Base-by-base conservation (phyloP, 2,888 invertebrate genomes). In the Harpalus rufipes region DNA sequence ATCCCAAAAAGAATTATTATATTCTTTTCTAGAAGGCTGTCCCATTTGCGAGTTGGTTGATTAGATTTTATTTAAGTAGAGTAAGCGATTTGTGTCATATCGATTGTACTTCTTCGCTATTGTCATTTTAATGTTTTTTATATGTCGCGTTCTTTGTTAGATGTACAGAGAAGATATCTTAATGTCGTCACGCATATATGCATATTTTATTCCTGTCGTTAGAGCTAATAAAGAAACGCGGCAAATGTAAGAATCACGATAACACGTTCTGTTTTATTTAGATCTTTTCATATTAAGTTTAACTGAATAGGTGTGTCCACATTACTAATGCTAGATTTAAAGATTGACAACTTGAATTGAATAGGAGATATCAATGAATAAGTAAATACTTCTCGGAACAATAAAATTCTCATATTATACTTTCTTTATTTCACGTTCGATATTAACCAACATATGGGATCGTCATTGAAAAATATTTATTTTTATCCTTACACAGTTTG, bases 131-230 rank as follows among this genome's bases (percentile, higher is more conserved):
- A 63, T 39, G 63, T 56, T 51, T 81, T 81, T 81, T 81, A 14
- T 61, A 81, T 81, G 59, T 79, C 81, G 65, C 68, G 51, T 81
- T 81, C 81, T 81, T 81, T 25, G 25, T 65, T 81, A 81, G 81
- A 81, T 81, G 61, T 81, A 81, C 65, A 21, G 65, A 41, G 65
- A 65, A 81, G 81, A 81, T 81, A 81, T 81, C 81, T 81, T 65
- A 81, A 81, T 81, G 81, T 65, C 51, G 81, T 81, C 81, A 81
- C 81, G 81, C 81, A 81, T 81, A 25, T 65, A 65, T 81, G 65
- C 63, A 81, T 81, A 81, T 81, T 81, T 81, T 81, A 81, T 81
- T 65, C 51, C 65, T 81, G 32, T 81, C 81, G 65, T 65, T 81
- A 65, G 65, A 81, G 65, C n/a, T 81, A 79, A 63, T 81, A 81